phyloP scores from a whole-genome alignment of 2,113 vertebrate species.

The Silurus meridionalis region DNA sequence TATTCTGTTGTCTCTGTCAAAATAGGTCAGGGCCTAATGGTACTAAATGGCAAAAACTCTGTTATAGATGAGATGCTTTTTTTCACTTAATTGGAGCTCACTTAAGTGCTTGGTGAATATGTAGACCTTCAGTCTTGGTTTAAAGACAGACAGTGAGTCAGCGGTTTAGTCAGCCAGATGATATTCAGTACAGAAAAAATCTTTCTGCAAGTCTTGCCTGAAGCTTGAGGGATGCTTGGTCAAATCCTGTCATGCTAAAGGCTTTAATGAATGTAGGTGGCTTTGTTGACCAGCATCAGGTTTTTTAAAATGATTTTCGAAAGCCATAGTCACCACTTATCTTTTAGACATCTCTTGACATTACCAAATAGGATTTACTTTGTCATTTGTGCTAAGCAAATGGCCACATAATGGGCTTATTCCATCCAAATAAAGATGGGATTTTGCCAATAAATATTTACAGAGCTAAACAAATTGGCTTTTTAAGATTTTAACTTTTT shows the following conservation, averaged over 20 bases:
- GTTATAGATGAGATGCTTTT: background rate
- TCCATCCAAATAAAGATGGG: background rate
- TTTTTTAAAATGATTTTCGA: background rate
- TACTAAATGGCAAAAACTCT: background rate
- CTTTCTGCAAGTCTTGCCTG: background rate
- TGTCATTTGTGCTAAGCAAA: background rate
- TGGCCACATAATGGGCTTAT: background rate
- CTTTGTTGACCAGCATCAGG: background rate
- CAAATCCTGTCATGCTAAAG: background rate
- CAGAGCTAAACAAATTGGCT: background rate
- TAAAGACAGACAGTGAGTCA: conserved; percentile 1
- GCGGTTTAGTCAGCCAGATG: background rate
- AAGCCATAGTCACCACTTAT: background rate
- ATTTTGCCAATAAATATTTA: background rate
- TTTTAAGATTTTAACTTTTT: background rate
- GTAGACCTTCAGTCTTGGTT: background rate
- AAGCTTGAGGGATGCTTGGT: background rate
- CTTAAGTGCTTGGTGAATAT: background rate
- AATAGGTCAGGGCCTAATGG: background rate
- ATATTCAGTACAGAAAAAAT: background rate
- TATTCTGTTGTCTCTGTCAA: background rate
- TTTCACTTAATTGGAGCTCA: background rate
- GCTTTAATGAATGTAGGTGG: background rate
- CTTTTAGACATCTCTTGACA: background rate
- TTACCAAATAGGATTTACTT: background rate